Evolutionary conservation across 2,797 vertebrate species (phyloP), one percentile per base, ranked within the genome.

Genomic region (Myiotriccus ornatus): DNA sequence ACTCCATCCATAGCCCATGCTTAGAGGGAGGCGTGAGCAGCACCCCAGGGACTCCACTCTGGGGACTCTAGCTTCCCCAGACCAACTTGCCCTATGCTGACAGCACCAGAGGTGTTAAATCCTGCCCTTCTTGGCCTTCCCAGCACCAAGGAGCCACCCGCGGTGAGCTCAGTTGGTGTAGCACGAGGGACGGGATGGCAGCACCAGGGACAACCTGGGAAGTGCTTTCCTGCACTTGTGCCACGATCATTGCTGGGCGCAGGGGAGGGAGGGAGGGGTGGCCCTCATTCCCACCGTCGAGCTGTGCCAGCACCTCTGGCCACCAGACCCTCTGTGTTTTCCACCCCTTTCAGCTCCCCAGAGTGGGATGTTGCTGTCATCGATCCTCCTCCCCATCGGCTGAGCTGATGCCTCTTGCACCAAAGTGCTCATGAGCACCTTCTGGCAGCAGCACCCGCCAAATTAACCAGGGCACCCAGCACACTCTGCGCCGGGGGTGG

Each of bases 401-500:
- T 21, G 65, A 39, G 75, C 46, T 2, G 0, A 7, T 10, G 16
- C 64, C 35, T 23, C n/a, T 67, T 6, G 6, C 50, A 5, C 10
- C 37, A 13, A 16, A 55, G 82, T 46, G 20, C 56, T 8, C 1
- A 0, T 0, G 2, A 62, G 73, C 4, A 2, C 35, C 1, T 14
- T 39, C 10, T 0, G 2, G 41, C 49, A 14, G 57, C 1, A 1
- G 41, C 74, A n/a, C 22, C 2, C 2, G 7, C 76, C 1, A 0
- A 18, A 23, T 14, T 12, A 25, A 1, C 30, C 3, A 3, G 5
- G 3, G 30, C 10, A 8, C 47, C 15, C 2, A 15, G 17, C 59
- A 2, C 13, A 0, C 16, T 34, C 19, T 2, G 8, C 0, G 2
- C 4, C 7, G 44, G 50, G 5, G 9, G 2, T 0, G 37, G 24